Conservation (phyloP, 2,888 invertebrate species). For the Ophraella communa region DNA sequence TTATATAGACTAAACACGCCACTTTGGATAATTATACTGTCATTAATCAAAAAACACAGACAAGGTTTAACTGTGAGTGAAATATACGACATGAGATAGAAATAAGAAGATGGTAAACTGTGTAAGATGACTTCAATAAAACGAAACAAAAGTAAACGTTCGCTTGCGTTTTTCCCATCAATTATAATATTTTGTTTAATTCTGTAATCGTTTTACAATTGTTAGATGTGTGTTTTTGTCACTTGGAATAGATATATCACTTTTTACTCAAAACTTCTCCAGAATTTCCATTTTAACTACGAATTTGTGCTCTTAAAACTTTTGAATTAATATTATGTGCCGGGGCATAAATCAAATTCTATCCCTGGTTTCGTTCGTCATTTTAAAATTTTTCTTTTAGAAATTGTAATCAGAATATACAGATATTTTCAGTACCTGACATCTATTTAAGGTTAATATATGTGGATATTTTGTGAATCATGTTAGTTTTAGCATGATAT, state of each 20-base stretch:
- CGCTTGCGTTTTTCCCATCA: neutral
- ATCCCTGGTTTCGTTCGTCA: neutral
- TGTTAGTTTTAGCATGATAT: no score
- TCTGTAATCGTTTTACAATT: neutral
- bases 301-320: neutral
- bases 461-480: neutral
- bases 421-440: neutral
- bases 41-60: no score
- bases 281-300: neutral
- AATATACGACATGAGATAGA: no score
- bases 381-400: neutral
- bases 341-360: neutral
- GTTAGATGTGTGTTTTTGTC: no score
- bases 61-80: no score
- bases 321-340: neutral
- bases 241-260: no score
- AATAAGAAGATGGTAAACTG: neutral
- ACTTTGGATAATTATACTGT: no score
- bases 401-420: no score
- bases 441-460: neutral
- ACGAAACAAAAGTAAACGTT: neutral
- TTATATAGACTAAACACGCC: no score
- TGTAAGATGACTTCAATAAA: neutral
- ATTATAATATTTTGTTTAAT: neutral
- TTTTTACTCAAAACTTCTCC: neutral